Conservation (phyloP, 2,113 vertebrate species). For the Lagenorhynchus albirostris region DNA sequence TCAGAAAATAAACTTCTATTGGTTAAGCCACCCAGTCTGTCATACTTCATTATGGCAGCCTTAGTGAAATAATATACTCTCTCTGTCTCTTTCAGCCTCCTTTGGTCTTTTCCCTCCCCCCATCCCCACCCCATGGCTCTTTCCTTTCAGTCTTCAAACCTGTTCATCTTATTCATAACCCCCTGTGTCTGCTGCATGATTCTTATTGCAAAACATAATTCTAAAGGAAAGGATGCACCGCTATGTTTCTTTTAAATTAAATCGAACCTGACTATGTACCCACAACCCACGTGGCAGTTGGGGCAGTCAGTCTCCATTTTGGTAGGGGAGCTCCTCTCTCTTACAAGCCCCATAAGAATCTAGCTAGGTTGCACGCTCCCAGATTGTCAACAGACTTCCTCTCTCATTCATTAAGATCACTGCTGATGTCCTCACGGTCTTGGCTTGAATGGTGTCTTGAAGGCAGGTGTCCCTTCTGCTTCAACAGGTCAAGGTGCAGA, state of each 20-base stretch:
- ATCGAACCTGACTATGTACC: neutral
- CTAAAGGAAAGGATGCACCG: neutral
- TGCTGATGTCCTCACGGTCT: neutral
- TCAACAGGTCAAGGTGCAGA: neutral
- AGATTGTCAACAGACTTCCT: too few relatives aligned
- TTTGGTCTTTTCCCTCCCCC: neutral
- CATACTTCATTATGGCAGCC: too few relatives aligned
- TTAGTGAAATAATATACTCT: too few relatives aligned
- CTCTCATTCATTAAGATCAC: neutral
- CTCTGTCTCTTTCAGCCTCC: too few relatives aligned
- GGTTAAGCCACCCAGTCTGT: too few relatives aligned
- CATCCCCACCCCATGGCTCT: rapidly evolving
- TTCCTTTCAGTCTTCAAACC: neutral
- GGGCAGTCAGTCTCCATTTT: neutral
- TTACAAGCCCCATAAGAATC: rapidly evolving
- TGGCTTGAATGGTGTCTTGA: neutral
- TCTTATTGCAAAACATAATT: neutral
- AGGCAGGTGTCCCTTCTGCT: too few relatives aligned
- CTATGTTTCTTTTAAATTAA: neutral
- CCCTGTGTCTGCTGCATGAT: neutral
- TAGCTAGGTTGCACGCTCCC: neutral
- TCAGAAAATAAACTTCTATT: too few relatives aligned
- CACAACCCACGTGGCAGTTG: neutral
- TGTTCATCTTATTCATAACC: neutral
- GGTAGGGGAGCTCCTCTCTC: rapidly evolving